Evolutionary conservation across 2,113 vertebrate genomes (phyloP), one percentile per base, ranked within the genome.

Genomic region (Xenotilapia caudafasciata): DNA sequence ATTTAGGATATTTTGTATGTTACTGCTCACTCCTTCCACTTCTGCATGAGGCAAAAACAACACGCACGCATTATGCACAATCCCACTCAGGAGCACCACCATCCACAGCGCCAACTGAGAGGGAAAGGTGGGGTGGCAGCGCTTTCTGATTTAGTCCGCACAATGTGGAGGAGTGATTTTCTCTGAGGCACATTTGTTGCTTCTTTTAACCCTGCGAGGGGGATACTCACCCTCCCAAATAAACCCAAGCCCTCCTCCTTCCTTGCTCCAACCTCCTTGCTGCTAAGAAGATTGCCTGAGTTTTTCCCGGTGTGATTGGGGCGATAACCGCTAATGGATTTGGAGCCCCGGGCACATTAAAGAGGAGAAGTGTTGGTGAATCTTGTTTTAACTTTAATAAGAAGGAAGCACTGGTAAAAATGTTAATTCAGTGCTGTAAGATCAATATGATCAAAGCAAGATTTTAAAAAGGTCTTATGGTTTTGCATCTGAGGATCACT

Each of bases 291-390:
- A 92, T 91, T 90, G 90, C 90, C 88, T 92, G 82, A 51, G 42
- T 88, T 49, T 86, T 79, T 65, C 85, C 80, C n/a, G 51, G 49
- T 38, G 77, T 65, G 93, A 92, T 86, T 79, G 88, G 49, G 83
- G 83, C 45, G 93, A 94, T 94, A 92, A 86, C 85, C 83, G n/a
- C 88, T 92, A 95, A 95, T 93, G 87, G 92, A 91, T 89, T 82
- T 54, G 23, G 82, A 87, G 81, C 55, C 86, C 73, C 4, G 35
- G 79, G 65, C 33, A 6, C 90, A 85, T 92, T 91, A 40, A 90
- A 83, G 65, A 80, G 47, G 4, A 85, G 33, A 84, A 26, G 35
- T 82, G 86, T 83, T 83, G n/a, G 31, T 17, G 80, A 85, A 89
- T 84, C 77, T 75, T 28, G 38, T 33, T 49, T 35, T 35, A 42